phyloP scores from a whole-genome alignment of 37 sponge, comb jelly and placozoan species.

The Mnemiopsis leidyi region DNA sequence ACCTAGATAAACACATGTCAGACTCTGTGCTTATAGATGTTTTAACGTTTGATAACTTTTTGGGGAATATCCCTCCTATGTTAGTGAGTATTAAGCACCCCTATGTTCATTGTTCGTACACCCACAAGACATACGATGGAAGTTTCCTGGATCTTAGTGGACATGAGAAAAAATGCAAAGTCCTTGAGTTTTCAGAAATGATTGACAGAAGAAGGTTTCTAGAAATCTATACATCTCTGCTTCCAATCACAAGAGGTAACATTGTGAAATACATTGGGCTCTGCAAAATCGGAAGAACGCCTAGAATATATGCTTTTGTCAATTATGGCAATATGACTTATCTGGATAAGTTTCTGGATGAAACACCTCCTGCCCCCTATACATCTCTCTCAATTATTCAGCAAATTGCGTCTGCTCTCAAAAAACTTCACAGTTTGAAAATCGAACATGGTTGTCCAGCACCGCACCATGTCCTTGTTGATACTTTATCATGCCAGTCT shows the following conservation, averaged over 20 bases:
- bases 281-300: conserved; percentile 7
- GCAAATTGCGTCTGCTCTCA: conserved; percentile 1
- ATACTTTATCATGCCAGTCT: background rate
- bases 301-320: conserved; percentile 8
- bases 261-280: conserved; percentile 23
- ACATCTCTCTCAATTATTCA: background rate
- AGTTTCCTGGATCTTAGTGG: background rate
- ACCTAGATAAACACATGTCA: conserved; percentile 7
- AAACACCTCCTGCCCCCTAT: background rate
- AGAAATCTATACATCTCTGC: background rate
- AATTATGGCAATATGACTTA: background rate
- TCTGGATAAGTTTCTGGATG: background rate
- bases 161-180: background rate
- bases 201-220: background rate
- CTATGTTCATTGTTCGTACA: background rate
- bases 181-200: background rate
- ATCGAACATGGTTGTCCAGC: conserved; percentile 50
- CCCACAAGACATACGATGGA: background rate
- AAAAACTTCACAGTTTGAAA: background rate
- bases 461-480: conserved; percentile 40
- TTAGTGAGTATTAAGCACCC: background rate
- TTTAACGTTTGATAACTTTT: background rate
- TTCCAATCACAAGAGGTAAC: background rate
- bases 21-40: conserved; percentile 34
- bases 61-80: background rate